Evolutionary conservation across 2,113 vertebrate species (phyloP).

Genomic region (Motacilla alba): DNA sequence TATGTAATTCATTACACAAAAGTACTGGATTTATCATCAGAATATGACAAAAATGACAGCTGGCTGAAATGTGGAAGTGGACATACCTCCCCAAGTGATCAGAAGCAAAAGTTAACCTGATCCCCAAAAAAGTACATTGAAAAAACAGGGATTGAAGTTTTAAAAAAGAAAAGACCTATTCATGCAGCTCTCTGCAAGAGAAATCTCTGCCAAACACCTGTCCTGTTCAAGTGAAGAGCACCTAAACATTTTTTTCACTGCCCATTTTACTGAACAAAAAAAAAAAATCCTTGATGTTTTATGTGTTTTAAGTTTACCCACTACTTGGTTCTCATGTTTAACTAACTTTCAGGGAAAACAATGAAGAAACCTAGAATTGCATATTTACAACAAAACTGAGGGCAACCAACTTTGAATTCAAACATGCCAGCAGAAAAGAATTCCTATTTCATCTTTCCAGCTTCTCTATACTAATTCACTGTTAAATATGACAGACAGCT

Average conservation of each 20-base stretch:
- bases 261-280: neutral
- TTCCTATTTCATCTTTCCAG: neutral
- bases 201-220: neutral
- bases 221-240: neutral
- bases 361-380: neutral
- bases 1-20: neutral
- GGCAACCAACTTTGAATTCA: neutral
- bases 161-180: neutral
- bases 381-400: neutral
- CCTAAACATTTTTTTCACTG: neutral
- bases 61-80: neutral
- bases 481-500: neutral
- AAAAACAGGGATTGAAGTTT: neutral
- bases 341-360: neutral
- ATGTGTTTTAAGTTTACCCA: neutral
- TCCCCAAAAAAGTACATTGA: neutral
- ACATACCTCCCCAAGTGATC: neutral
- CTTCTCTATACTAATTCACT: neutral
- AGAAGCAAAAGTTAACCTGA: neutral
- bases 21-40: neutral
- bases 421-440: neutral
- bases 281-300: neutral
- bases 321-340: neutral
- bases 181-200: neutral
- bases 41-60: neutral